Evolutionary conservation across 2,113 vertebrate species (phyloP).

Genomic region (Dinomys branickii): DNA sequence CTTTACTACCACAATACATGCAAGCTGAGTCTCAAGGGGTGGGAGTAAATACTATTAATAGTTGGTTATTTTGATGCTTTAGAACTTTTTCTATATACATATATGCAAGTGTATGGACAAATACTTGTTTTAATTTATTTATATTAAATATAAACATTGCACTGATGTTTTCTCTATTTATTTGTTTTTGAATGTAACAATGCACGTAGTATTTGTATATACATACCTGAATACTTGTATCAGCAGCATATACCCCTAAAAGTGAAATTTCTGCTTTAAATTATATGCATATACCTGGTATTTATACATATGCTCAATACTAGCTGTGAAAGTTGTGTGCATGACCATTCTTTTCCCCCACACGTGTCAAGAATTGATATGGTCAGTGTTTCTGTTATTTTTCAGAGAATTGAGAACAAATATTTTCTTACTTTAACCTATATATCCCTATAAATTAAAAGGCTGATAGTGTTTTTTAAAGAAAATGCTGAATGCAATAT

Average conservation of each 20-base stretch:
- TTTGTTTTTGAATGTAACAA: background rate
- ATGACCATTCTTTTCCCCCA: background rate
- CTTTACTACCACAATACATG: background rate
- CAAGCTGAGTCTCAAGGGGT: background rate
- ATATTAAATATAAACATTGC: background rate
- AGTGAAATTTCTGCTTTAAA: background rate
- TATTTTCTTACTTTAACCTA: background rate
- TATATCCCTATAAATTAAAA: background rate
- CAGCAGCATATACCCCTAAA: background rate
- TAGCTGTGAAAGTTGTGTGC: background rate
- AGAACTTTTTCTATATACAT: background rate
- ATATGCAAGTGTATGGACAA: background rate
- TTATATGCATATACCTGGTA: background rate
- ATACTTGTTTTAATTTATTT: background rate
- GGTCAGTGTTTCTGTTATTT: background rate
- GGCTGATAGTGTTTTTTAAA: background rate
- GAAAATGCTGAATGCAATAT: background rate
- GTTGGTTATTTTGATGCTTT: background rate
- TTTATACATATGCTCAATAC: background rate
- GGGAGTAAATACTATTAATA: background rate
- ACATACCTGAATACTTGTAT: background rate
- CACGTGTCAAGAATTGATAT: background rate
- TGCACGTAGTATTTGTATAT: background rate
- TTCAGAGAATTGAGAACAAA: background rate
- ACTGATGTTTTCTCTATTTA: background rate